Conservation (phyloP, 2,797 vertebrate genomes). For the Gallinago solitaria region DNA sequence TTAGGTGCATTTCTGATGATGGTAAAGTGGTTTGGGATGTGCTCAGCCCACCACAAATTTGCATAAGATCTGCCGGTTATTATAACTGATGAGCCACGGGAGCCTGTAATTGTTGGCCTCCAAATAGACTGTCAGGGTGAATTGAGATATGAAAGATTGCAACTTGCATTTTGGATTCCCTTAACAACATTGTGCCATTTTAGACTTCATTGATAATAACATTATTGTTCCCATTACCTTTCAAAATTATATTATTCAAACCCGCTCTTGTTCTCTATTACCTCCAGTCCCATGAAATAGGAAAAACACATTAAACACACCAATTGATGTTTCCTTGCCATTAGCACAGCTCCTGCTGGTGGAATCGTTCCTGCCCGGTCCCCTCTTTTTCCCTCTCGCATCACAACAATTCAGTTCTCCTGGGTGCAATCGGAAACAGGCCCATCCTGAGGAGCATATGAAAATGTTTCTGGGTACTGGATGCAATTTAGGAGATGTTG, state of each 20-base stretch:
- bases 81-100: not conserved
- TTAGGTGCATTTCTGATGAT: not conserved
- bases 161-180: not conserved
- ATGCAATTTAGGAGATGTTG: not conserved
- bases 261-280: not conserved
- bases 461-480: not conserved
- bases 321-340: not conserved
- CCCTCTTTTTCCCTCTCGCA: not conserved
- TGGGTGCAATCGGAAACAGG: not conserved
- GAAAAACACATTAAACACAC: not conserved
- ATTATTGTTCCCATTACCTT: not conserved
- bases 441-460: not conserved
- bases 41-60: not conserved
- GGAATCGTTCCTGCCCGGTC: not conserved
- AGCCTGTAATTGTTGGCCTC: not conserved
- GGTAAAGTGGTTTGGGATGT: not conserved
- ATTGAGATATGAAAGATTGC: not conserved
- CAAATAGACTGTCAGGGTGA: not conserved
- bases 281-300: not conserved
- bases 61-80: not conserved
- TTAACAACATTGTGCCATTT: not conserved
- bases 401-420: not conserved
- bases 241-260: not conserved
- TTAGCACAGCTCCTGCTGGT: not conserved
- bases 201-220: not conserved